Conservation (phyloP, 2,888 invertebrate species). For the Plusia festucae region DNA sequence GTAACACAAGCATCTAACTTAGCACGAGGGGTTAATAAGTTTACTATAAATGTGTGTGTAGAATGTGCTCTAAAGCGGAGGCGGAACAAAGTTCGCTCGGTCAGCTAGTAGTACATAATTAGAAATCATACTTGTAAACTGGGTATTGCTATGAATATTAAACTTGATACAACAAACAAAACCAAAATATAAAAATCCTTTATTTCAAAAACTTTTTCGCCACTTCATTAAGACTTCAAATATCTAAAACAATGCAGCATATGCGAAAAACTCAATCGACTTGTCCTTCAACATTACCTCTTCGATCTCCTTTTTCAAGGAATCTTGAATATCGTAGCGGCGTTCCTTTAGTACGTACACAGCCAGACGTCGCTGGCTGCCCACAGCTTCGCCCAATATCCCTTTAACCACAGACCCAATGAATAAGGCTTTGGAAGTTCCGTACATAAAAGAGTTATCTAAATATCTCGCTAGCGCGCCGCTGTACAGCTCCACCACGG, state of each 20-base stretch:
- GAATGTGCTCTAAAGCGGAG: too few relatives aligned
- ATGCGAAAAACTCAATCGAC: constrained; percentile 14
- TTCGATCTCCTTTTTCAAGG: constrained; percentile 19
- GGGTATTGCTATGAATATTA: too few relatives aligned
- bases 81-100: too few relatives aligned
- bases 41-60: too few relatives aligned
- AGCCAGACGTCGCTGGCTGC: constrained; percentile 40
- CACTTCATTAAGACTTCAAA: too few relatives aligned
- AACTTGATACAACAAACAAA: too few relatives aligned
- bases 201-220: too few relatives aligned
- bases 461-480: constrained; percentile 57
- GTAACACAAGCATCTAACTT: too few relatives aligned
- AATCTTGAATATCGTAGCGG: constrained; percentile 7
- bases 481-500: constrained; percentile 66
- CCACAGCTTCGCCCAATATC: constrained; percentile 32
- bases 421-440: constrained; percentile 21
- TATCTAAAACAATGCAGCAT: constrained; percentile 14
- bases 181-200: background rate
- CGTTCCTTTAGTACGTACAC: constrained; percentile 24
- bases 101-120: too few relatives aligned
- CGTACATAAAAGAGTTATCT: constrained; percentile 9
- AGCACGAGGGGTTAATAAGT: too few relatives aligned
- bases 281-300: constrained; percentile 16
- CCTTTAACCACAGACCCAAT: constrained; percentile 27
- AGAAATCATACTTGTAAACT: too few relatives aligned